These are phyloP conservation scores for Malachius bipustulatus DNA, from an alignment of 2,888 invertebrate species.

Conservation along the genomic window DNA sequence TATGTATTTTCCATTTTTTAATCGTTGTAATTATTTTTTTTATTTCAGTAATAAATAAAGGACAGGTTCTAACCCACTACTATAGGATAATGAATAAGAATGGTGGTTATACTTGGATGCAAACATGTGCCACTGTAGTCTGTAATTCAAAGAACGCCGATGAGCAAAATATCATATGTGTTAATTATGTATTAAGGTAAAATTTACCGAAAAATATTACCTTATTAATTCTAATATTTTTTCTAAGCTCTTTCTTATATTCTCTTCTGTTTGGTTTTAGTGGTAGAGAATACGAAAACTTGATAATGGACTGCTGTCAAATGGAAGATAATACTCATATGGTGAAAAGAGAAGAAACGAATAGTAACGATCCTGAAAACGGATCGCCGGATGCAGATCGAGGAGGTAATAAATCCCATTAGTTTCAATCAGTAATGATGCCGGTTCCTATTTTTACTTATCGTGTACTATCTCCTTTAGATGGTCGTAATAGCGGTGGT, in stretches of 20 bases:
- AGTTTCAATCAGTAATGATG: too few species aligned
- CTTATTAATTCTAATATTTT: not conserved
- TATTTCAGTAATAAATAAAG: conserved; percentile 83
- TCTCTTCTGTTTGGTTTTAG: too few species aligned
- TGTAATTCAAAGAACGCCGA: conserved; percentile 93
- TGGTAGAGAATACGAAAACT: conserved; percentile 77
- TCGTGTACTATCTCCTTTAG: too few species aligned
- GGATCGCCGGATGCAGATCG: conserved; percentile 79
- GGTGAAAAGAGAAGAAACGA: conserved; percentile 73
- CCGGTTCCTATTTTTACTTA: too few species aligned
- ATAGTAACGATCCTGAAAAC: conserved; percentile 68
- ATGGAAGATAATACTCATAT: conserved; percentile 70
- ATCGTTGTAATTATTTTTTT: conserved; percentile 5
- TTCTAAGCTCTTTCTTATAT: conserved; percentile 3
- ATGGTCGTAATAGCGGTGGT: conserved; percentile 45
- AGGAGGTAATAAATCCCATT: too few species aligned
- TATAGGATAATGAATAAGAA: conserved; percentile 92
- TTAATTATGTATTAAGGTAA: conserved; percentile 94
- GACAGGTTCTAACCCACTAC: conserved; percentile 92
- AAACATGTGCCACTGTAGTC: conserved; percentile 93
- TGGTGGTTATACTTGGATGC: conserved; percentile 94
- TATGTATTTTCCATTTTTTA: not conserved
- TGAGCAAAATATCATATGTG: conserved; percentile 94
- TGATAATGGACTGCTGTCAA: conserved; percentile 91
- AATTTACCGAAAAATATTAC: conserved; percentile 13